Evolutionary conservation across 2,797 vertebrate genomes (phyloP).

Genomic region (Manis crassicaudata): DNA sequence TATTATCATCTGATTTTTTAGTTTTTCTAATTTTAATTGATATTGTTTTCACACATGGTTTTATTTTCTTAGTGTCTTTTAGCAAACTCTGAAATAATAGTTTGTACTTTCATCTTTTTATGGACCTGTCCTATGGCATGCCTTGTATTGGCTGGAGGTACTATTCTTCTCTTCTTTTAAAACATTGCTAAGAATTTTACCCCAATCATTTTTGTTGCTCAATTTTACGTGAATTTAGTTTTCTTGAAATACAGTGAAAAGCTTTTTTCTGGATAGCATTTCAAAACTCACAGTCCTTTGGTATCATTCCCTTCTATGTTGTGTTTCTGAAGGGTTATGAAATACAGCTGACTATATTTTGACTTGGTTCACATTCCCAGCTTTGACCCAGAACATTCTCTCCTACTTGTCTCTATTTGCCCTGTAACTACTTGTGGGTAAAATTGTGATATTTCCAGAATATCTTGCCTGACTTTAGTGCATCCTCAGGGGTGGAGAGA

Average conservation of each 20-base stretch:
- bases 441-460: too few species aligned
- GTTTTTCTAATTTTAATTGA: neutral
- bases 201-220: neutral
- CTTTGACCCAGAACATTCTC: neutral
- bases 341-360: accelerated
- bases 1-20: neutral
- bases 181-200: neutral
- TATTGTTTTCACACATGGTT: neutral
- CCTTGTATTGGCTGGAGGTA: neutral
- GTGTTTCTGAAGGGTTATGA: neutral
- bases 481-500: too few species aligned
- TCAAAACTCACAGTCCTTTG: neutral
- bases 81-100: neutral
- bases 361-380: neutral
- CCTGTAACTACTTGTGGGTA: neutral
- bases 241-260: neutral
- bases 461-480: too few species aligned
- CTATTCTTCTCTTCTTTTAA: neutral
- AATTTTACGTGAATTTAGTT: neutral
- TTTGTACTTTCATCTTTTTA: neutral
- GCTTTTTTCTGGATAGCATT: neutral
- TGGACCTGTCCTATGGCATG: neutral
- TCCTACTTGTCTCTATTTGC: neutral
- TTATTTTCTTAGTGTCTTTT: neutral
- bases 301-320: neutral